Percentiles rank a stretch among this genome's conserved stretches.
These are phyloP conservation scores for Dioctria linearis DNA, from an alignment of 2,888 invertebrate genomes.

Conservation along the genomic window DNA sequence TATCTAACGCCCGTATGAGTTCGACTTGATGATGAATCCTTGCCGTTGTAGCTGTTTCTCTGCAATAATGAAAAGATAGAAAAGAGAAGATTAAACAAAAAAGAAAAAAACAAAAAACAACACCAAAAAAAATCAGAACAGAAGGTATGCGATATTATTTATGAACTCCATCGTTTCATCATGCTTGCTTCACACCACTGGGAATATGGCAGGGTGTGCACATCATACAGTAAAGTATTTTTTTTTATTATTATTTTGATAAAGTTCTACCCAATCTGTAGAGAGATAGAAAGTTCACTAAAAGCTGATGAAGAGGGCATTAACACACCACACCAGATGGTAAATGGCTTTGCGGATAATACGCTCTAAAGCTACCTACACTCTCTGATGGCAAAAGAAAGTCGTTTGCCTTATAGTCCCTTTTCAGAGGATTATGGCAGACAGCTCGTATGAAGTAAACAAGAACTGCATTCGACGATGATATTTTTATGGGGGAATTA, in stretches of 20 bases:
- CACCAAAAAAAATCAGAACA: constrained; percentile 11
- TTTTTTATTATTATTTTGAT: constrained; percentile 36
- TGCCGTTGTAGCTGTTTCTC: constrained; percentile 64
- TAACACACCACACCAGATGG: constrained; percentile 45
- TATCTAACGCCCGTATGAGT: constrained; percentile 67
- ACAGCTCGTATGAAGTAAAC: constrained; percentile 33
- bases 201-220: constrained; percentile 6
- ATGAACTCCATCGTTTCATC: constrained; percentile 9
- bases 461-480: constrained; percentile 42
- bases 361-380: neutral
- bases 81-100: neutral
- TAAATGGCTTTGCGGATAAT: constrained; percentile 38
- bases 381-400: constrained; percentile 15
- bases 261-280: neutral
- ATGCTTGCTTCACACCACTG: neutral
- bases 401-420: constrained; percentile 21
- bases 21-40: constrained; percentile 19
- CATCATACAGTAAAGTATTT: constrained; percentile 5
- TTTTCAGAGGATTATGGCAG: constrained; percentile 24
- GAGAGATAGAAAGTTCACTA: neutral
- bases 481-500: constrained; percentile 43
- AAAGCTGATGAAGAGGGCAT: constrained; percentile 43
- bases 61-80: constrained; percentile 58
- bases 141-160: neutral
- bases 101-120: constrained; percentile 17